Conservation (phyloP, 1,140 invertebrate genomes). For the Caenorhabditis remanei region DNA sequence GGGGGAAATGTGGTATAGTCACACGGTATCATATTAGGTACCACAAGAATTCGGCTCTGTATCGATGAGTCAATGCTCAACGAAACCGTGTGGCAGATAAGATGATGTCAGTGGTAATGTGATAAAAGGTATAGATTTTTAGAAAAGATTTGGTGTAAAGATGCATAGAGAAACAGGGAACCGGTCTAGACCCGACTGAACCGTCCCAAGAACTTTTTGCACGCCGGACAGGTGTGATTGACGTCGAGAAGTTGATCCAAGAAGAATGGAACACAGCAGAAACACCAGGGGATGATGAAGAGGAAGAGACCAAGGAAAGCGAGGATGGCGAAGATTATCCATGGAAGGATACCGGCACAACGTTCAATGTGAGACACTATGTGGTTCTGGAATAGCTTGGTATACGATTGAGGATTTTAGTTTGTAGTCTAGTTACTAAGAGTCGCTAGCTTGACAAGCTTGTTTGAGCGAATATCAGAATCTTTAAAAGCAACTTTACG, state of each 20-base stretch:
- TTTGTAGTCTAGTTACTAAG: no score
- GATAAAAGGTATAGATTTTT: no score
- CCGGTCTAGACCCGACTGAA: slow-evolving; percentile 68
- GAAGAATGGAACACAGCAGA: slow-evolving; percentile 75
- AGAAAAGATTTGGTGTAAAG: no score
- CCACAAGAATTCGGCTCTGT: no score
- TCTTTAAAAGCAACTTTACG: not conserved
- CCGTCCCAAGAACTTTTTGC: slow-evolving; percentile 73
- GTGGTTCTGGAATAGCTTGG: slow-evolving; percentile 64
- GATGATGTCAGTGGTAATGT: no score
- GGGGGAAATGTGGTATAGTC: not conserved
- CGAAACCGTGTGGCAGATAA: no score
- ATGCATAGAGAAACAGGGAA: not conserved
- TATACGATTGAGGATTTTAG: no score
- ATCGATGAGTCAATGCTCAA: no score
- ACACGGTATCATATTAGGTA: no score
- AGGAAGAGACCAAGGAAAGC: slow-evolving; percentile 73
- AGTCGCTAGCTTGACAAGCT: not conserved
- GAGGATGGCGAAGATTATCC: slow-evolving; percentile 72
- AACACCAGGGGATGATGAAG: slow-evolving; percentile 70
- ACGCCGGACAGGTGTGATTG: slow-evolving; percentile 73
- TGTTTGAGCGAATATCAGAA: slow-evolving; percentile 9
- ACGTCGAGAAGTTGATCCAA: slow-evolving; percentile 75
- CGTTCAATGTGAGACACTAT: slow-evolving; percentile 71
- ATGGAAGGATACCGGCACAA: slow-evolving; percentile 70